A percentile compares a stretch with the other conserved stretches of the same genome.
Evolutionary conservation across 2,888 invertebrate species (phyloP).

Genomic region (Drosophila gaucha): DNA sequence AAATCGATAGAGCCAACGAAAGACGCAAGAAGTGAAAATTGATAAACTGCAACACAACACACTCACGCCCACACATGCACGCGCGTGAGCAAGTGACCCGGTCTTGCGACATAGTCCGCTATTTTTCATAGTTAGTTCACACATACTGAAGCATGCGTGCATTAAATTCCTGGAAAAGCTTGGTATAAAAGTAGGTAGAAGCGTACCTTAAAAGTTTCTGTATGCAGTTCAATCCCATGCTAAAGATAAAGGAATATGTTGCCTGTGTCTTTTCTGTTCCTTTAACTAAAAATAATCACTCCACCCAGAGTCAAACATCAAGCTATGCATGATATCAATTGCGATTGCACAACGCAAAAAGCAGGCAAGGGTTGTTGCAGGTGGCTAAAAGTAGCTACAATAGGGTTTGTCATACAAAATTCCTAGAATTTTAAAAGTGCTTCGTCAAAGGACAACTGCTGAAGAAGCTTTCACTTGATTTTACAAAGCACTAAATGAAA

Average conservation of each 20-base stretch:
- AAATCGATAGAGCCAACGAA: constrained; percentile 61
- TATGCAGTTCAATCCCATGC: constrained; percentile 9
- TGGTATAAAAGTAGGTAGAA: constrained; percentile 11
- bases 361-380: background rate
- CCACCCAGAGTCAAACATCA: background rate
- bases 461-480: too few relatives aligned
- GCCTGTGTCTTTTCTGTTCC: background rate
- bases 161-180: background rate
- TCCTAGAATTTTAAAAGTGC: background rate
- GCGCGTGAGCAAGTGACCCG: constrained; percentile 5
- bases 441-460: too few relatives aligned
- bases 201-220: constrained; percentile 1
- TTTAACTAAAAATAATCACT: constrained; percentile 22
- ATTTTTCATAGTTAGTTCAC: constrained; percentile 59
- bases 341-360: background rate
- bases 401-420: background rate
- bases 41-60: constrained; percentile 52
- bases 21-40: constrained; percentile 64
- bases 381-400: background rate
- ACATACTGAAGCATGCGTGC: constrained; percentile 8
- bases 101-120: constrained; percentile 23
- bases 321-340: constrained; percentile 14
- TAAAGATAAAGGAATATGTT: constrained; percentile 10
- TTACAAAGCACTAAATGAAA: too few relatives aligned
- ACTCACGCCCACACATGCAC: background rate